Evolutionary conservation across 1,140 invertebrate genomes (phyloP), one percentile per base, ranked within the genome.

Genomic region (Temnothorax nylanderi): DNA sequence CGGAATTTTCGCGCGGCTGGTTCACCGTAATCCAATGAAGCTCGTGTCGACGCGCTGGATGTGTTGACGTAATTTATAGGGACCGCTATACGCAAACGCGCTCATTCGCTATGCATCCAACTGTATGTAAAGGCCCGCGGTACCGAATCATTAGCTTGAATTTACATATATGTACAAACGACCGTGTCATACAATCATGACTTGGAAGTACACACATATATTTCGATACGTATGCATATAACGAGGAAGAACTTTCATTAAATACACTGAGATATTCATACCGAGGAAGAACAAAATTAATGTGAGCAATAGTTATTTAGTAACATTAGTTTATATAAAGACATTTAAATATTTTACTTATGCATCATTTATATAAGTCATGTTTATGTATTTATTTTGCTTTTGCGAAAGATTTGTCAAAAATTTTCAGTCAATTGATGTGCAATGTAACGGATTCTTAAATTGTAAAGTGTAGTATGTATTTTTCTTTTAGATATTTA

Each of bases 41-140:
- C 69, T 75, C 56, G 67, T 54, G 69, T 62, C 69, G 69, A 58
- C 41, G 8, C 26, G 10, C 34, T 11, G 54, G 26, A 74, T 18
- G 54, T 60, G 80, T 58, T 74, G 80, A 84, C 80, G 80, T 84
- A 84, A 84, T 84, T 84, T 84, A 84, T 84, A 56, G 80, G 13
- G 26, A 47, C 13, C 34, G 69, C 41, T 60, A 49, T 34, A 74
- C 54, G 56, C 51, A 54, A 75, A 60, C 69, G 80, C 7, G 71
- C 37, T 84, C 80, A 75, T 62, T 60, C 41, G 1, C 54, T 60
- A 75, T 75, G 54, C 71, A 49, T 60, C 41, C 11, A 26, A 60
- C 69, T 84, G 41, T 62, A 47, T 37, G 54, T 75, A 82, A 82
- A 75, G 69, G 41, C 10, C 34, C 37, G 80, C 41, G 32, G 47